A percentile compares a stretch with the other conserved stretches of the same genome.
phyloP scores from a whole-genome alignment of 2,113 vertebrate species.

The Plestiodon gilberti region DNA sequence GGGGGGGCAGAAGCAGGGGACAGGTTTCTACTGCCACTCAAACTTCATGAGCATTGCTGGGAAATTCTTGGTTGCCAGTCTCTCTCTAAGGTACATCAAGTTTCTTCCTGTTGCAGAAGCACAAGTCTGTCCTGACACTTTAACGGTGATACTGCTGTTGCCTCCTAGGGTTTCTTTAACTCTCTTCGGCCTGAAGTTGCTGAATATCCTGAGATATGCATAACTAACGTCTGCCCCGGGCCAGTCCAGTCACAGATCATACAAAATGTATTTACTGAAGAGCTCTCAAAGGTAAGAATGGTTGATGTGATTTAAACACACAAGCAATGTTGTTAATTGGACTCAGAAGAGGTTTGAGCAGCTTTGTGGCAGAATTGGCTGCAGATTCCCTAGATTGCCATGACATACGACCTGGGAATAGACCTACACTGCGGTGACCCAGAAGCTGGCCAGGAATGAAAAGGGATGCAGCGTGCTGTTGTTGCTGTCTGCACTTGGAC shows the following conservation, averaged over 20 bases:
- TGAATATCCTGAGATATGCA: constrained; percentile 83
- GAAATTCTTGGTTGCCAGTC: no score
- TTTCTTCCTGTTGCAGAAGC: background rate
- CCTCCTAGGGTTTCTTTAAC: constrained; percentile 90
- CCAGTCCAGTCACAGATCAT: constrained; percentile 91
- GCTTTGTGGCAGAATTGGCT: background rate
- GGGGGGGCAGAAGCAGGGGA: no score
- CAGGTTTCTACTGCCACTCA: no score
- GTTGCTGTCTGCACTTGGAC: no score
- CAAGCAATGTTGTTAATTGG: no score
- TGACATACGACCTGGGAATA: background rate
- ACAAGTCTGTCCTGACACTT: background rate
- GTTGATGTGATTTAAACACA: no score
- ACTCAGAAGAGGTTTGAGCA: background rate
- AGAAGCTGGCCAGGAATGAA: background rate
- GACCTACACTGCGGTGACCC: background rate
- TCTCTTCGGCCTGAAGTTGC: constrained; percentile 85
- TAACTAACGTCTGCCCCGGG: constrained; percentile 90
- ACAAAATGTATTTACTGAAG: constrained; percentile 86
- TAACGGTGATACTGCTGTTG: background rate
- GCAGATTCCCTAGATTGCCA: background rate
- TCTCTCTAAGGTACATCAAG: no score
- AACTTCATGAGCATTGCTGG: no score
- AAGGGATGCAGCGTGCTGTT: background rate
- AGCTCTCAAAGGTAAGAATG: constrained; percentile 82